phyloP scores from a whole-genome alignment of 2,113 vertebrate genomes.

The Sinocyclocheilus grahami region DNA sequence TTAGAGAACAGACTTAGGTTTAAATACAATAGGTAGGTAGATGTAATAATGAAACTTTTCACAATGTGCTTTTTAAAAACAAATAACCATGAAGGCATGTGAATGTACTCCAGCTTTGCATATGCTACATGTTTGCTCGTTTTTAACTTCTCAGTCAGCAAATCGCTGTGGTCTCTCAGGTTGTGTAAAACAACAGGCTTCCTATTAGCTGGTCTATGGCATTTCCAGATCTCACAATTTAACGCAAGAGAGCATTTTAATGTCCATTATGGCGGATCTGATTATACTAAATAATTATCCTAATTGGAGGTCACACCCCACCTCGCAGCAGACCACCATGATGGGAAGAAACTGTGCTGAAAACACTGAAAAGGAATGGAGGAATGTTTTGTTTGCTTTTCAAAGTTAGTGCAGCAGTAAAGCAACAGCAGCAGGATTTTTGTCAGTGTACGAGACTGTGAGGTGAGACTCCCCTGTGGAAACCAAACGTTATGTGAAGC shows the following conservation, averaged over 20 bases:
- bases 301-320: slow-evolving; percentile 28
- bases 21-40: background rate
- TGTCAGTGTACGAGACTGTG: background rate
- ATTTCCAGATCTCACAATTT: slow-evolving; percentile 48
- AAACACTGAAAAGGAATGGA: background rate
- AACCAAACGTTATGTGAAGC: no score
- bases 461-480: background rate
- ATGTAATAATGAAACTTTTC: background rate
- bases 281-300: slow-evolving; percentile 49
- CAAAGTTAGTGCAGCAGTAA: background rate
- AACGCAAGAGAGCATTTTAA: slow-evolving; percentile 41
- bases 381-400: background rate
- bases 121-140: slow-evolving; percentile 16
- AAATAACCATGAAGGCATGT: background rate
- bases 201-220: slow-evolving; percentile 30
- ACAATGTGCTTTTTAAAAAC: background rate
- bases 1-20: background rate
- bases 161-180: slow-evolving; percentile 6
- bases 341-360: background rate
- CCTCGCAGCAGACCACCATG: slow-evolving; percentile 53
- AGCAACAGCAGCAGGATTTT: background rate
- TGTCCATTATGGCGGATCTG: slow-evolving; percentile 50
- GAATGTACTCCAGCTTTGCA: background rate
- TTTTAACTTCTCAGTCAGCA: background rate
- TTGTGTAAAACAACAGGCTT: slow-evolving; percentile 48